These are phyloP conservation scores for Drosophila mettleri DNA, from an alignment of 2,888 invertebrate species.

Conservation along the genomic window DNA sequence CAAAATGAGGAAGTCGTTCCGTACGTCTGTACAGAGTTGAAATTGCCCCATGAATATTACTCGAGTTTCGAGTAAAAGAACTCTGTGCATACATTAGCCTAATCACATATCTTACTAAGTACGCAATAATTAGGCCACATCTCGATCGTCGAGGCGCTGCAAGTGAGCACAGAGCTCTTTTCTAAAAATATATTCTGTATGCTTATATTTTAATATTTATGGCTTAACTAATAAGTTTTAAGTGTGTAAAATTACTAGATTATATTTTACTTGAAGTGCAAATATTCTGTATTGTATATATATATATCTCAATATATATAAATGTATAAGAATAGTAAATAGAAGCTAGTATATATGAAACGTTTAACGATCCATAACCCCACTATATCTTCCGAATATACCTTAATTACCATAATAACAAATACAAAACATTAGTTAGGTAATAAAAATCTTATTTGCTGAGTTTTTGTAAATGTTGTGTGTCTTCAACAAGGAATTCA, in stretches of 20 bases:
- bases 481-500: too few species aligned
- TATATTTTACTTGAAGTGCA: neutral
- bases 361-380: too few species aligned
- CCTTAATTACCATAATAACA: neutral
- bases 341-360: too few species aligned
- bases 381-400: neutral
- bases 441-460: neutral
- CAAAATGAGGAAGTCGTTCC: constrained; percentile 19
- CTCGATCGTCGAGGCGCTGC: constrained; percentile 42
- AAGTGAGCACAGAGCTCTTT: constrained; percentile 7
- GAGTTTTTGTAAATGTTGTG: neutral
- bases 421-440: neutral
- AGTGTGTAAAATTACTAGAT: too few species aligned
- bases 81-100: constrained; percentile 1
- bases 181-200: neutral
- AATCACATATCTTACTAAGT: constrained; percentile 27
- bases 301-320: too few species aligned
- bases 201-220: neutral
- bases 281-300: neutral
- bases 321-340: too few species aligned
- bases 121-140: constrained; percentile 65
- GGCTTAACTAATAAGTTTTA: too few species aligned
- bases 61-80: constrained; percentile 38
- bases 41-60: constrained; percentile 56
- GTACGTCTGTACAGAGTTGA: constrained; percentile 45